Evolutionary conservation across 30 jellyfish, hydroid and myxozoan species (phyloP).

Genomic region (Catostylus mosaicus): DNA sequence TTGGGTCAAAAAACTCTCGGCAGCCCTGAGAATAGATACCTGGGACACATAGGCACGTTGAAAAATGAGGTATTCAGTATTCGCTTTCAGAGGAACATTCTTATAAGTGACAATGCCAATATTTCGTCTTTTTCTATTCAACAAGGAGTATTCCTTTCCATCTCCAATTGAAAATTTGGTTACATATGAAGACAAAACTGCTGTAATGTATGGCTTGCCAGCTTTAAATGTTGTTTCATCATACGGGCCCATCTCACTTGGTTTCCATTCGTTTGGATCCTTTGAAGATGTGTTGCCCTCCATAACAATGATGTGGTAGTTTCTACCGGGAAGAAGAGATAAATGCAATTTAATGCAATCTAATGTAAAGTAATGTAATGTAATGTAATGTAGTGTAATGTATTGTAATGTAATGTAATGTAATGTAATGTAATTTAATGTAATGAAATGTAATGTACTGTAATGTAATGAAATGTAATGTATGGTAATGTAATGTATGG

Average conservation of each 20-base stretch:
- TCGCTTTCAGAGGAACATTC: conserved; percentile 66
- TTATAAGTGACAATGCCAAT: conserved; percentile 30
- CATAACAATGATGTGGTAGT: conserved; percentile 65
- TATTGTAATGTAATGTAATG: no score
- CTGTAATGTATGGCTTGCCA: conserved; percentile 76
- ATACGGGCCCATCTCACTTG: conserved; percentile 31
- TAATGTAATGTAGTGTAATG: neutral
- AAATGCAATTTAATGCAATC: neutral
- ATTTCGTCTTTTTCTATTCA: conserved; percentile 17
- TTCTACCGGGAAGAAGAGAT: conserved; percentile 43
- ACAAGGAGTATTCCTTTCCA: conserved; percentile 61
- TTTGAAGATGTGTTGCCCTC: conserved; percentile 26
- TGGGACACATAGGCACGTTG: conserved; percentile 68
- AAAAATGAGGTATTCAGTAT: conserved; percentile 58
- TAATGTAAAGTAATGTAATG: neutral
- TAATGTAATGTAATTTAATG: neutral
- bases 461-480: neutral
- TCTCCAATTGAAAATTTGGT: conserved; percentile 69
- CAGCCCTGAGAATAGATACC: no score
- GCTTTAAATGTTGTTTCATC: conserved; percentile 41
- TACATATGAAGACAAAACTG: conserved; percentile 52
- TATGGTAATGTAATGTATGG: neutral
- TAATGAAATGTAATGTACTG: neutral
- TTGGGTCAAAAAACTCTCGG: no score
- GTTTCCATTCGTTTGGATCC: conserved; percentile 21